Evolutionary conservation across 2,113 vertebrate genomes (phyloP).

Genomic region (Pungitius pungitius): DNA sequence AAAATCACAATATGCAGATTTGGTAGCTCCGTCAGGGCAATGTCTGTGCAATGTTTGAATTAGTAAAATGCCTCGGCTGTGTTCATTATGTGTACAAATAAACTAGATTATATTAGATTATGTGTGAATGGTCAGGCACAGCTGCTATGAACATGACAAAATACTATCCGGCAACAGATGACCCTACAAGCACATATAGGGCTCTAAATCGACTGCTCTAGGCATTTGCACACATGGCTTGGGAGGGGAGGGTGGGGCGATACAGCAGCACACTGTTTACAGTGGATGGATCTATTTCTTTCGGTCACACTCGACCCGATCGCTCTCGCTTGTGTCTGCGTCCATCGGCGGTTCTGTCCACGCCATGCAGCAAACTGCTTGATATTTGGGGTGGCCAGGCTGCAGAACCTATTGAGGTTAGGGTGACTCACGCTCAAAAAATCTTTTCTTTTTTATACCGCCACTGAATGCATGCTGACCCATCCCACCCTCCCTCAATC

Average conservation of each 20-base stretch:
- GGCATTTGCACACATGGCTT: not conserved
- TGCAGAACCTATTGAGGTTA: not conserved
- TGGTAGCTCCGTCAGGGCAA: not conserved
- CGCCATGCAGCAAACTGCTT: not conserved
- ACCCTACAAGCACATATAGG: not conserved
- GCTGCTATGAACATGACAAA: not conserved
- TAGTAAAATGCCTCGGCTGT: not conserved
- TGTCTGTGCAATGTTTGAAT: not conserved
- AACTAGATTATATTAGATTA: not conserved
- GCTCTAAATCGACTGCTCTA: not conserved
- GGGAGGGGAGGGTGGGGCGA: not conserved
- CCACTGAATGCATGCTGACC: not conserved
- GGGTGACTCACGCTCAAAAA: not conserved
- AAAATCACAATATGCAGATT: not conserved
- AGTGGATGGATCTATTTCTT: not conserved
- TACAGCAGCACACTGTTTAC: not conserved
- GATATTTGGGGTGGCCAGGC: not conserved
- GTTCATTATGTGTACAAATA: not conserved
- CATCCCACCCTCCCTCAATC: not conserved
- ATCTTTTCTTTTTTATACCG: not conserved
- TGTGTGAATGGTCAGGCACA: not conserved
- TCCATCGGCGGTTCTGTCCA: not conserved
- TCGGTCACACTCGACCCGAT: not conserved
- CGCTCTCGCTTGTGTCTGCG: not conserved
- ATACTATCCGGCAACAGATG: not conserved